phyloP scores from a whole-genome alignment of 2,888 invertebrate species.

The Spisula solida region DNA sequence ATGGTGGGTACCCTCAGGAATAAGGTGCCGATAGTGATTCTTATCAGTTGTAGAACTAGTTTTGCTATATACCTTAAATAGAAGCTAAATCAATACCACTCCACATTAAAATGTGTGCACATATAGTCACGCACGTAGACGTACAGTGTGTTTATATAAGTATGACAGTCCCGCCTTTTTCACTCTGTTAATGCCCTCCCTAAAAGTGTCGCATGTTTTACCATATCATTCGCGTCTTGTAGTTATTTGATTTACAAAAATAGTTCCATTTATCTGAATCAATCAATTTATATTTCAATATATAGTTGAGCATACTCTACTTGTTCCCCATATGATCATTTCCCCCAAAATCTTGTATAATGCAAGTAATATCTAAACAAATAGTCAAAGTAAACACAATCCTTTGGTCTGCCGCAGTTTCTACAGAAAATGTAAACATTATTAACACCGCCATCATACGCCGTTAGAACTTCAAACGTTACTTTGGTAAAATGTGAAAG shows the following conservation, averaged over 20 bases:
- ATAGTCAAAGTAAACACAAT: conserved; percentile 51
- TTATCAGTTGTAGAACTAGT: too few species aligned
- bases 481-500: conserved; percentile 52
- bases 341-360: conserved; percentile 33
- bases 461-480: conserved; percentile 60
- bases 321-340: conserved; percentile 32
- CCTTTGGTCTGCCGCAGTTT: conserved; percentile 44
- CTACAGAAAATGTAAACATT: conserved; percentile 37
- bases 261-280: not conserved
- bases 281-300: conserved; percentile 14
- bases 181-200: too few species aligned
- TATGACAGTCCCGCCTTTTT: too few species aligned
- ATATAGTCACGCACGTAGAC: too few species aligned
- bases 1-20: too few species aligned
- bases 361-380: conserved; percentile 56
- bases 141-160: too few species aligned
- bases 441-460: conserved; percentile 40
- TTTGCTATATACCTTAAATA: too few species aligned
- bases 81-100: too few species aligned
- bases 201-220: too few species aligned
- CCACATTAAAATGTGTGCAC: too few species aligned
- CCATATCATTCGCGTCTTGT: not conserved
- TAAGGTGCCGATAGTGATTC: too few species aligned
- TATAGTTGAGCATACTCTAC: not conserved
- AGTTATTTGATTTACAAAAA: not conserved